phyloP scores from a whole-genome alignment of 2,113 vertebrate genomes.

The Trinectes maculatus region DNA sequence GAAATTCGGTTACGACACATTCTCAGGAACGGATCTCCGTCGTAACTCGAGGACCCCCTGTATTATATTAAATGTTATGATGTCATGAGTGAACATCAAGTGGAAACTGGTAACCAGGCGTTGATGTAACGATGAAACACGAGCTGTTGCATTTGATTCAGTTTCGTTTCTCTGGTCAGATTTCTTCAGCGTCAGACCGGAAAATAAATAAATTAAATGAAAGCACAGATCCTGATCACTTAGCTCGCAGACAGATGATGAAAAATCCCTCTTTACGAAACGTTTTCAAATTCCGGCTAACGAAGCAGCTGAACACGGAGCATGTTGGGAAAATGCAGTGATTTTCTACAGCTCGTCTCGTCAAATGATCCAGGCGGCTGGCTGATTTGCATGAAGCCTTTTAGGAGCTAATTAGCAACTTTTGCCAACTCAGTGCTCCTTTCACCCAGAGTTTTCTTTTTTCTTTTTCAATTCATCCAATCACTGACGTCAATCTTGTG shows the following conservation, averaged over 20 bases:
- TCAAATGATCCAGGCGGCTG: constrained; percentile 25
- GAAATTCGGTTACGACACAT: too few relatives aligned
- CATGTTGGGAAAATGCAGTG: constrained; percentile 23
- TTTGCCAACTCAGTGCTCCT: constrained; percentile 15
- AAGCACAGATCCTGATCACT: constrained; percentile 15
- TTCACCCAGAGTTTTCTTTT: constrained; percentile 14
- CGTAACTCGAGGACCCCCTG: too few relatives aligned
- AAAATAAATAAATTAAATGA: too few relatives aligned
- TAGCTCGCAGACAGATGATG: constrained; percentile 10
- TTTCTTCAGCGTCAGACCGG: constrained; percentile 6
- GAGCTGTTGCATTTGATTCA: constrained; percentile 11
- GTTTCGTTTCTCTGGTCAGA: neutral
- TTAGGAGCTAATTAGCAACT: constrained; percentile 49
- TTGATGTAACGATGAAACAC: too few relatives aligned
- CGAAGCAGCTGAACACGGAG: constrained; percentile 40
- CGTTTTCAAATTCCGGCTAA: constrained; percentile 36
- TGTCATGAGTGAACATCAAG: too few relatives aligned
- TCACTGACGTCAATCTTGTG: neutral
- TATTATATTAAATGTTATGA: too few relatives aligned
- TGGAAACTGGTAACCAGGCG: too few relatives aligned
- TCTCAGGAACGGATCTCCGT: too few relatives aligned
- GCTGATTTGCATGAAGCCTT: constrained; percentile 36
- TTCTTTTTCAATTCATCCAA: neutral
- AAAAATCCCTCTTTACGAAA: constrained; percentile 19
- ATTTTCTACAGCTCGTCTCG: constrained; percentile 53